phyloP scores from a whole-genome alignment of 2,113 vertebrate species.

The Anseranas semipalmata region DNA sequence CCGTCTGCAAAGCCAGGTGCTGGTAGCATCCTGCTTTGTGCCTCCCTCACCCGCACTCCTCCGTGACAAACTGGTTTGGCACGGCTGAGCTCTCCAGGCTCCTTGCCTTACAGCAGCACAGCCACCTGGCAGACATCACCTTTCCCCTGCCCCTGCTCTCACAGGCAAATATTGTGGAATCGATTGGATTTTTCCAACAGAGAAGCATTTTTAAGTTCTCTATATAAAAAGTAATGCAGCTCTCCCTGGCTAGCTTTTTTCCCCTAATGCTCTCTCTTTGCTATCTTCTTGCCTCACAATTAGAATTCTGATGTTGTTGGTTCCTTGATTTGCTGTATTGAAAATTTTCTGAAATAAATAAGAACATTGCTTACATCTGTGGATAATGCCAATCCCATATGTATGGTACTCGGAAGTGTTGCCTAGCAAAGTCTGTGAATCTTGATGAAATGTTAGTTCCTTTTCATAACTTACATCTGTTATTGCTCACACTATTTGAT shows the following conservation, averaged over 20 bases:
- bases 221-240: not conserved
- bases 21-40: not conserved
- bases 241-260: not conserved
- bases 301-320: not conserved
- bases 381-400: not conserved
- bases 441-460: not conserved
- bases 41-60: not conserved
- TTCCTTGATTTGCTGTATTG: not conserved
- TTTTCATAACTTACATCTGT: constrained; percentile 6
- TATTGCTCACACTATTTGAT: not conserved
- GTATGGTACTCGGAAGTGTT: not conserved
- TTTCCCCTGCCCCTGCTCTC: not conserved
- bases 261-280: not conserved
- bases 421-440: constrained; percentile 40
- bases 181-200: not conserved
- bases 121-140: not conserved
- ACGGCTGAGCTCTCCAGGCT: accelerated
- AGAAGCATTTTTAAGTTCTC: not conserved
- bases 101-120: not conserved
- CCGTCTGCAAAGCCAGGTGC: not conserved
- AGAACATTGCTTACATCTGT: constrained; percentile 21
- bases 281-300: not conserved
- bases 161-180: not conserved
- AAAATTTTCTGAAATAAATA: constrained; percentile 39
- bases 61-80: accelerated